A percentile compares a stretch with the other conserved stretches of the same genome.
Conservation (phyloP, 2,888 invertebrate species). For the Yponomeuta cagnagella region DNA sequence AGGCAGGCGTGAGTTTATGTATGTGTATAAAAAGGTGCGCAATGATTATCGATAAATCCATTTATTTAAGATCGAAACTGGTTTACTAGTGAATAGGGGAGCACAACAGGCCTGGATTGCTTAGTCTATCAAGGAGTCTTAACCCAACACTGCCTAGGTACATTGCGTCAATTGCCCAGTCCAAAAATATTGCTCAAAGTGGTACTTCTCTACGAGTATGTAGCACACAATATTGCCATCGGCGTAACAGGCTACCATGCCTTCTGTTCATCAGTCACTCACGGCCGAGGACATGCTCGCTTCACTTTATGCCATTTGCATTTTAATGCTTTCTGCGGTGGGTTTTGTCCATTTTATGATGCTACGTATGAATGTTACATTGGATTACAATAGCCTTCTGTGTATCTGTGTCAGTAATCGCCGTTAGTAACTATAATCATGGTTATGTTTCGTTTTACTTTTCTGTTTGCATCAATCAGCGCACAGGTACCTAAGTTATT, state of each 20-base stretch:
- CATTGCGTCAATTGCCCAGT: too few species aligned
- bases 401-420: too few species aligned
- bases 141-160: too few species aligned
- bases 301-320: neutral
- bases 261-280: neutral
- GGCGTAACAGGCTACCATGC: neutral
- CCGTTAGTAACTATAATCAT: too few species aligned
- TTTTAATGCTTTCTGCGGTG: neutral
- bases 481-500: neutral
- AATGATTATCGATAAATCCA: too few species aligned
- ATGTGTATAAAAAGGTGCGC: too few species aligned
- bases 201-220: neutral
- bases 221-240: neutral
- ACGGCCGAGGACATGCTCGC: neutral
- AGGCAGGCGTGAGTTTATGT: too few species aligned
- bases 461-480: neutral
- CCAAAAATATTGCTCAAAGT: neutral
- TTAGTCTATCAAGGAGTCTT: too few species aligned
- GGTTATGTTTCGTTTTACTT: neutral
- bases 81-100: too few species aligned
- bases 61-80: too few species aligned
- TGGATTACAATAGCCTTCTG: neutral
- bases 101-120: too few species aligned
- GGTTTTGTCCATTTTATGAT: neutral
- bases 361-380: neutral